A percentile compares a stretch with the other conserved stretches of the same genome.
These are phyloP conservation scores for Corythoichthys haematopterus DNA, from an alignment of 2,113 vertebrate species.

Conservation along the genomic window DNA sequence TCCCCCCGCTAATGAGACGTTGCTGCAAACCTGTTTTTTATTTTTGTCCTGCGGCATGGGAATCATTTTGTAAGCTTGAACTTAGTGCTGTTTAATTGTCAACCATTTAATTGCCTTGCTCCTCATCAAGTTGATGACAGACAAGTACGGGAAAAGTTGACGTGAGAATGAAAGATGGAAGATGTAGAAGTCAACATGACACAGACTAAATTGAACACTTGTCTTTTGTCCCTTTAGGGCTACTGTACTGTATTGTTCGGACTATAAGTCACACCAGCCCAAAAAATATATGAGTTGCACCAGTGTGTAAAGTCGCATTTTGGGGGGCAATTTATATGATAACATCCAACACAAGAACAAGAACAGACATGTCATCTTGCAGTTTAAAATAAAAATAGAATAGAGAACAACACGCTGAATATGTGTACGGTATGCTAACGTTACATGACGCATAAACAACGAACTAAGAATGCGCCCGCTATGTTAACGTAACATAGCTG, in stretches of 20 bases:
- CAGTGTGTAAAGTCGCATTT: too few species aligned
- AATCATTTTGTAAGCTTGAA: constrained; percentile 17
- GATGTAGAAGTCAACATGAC: not conserved
- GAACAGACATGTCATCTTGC: too few species aligned
- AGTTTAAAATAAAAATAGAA: too few species aligned
- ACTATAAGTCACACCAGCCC: too few species aligned
- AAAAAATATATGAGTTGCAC: too few species aligned
- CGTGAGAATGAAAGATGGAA: not conserved
- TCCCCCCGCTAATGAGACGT: constrained; percentile 18
- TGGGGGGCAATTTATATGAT: too few species aligned
- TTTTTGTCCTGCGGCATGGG: constrained; percentile 16
- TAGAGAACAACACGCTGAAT: too few species aligned
- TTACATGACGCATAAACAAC: too few species aligned
- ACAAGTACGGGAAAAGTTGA: not conserved
- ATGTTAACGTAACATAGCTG: too few species aligned
- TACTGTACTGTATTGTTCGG: not conserved
- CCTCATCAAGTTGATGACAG: constrained; percentile 22
- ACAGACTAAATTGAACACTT: not conserved
- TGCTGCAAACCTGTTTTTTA: constrained; percentile 6
- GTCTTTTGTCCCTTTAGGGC: not conserved
- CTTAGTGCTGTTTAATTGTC: constrained; percentile 42
- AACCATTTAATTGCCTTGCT: constrained; percentile 36
- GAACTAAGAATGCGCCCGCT: too few species aligned
- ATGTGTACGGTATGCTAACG: too few species aligned
- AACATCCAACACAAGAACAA: too few species aligned